phyloP scores from a whole-genome alignment of 2,797 vertebrate species.

The Delichon dasypus region DNA sequence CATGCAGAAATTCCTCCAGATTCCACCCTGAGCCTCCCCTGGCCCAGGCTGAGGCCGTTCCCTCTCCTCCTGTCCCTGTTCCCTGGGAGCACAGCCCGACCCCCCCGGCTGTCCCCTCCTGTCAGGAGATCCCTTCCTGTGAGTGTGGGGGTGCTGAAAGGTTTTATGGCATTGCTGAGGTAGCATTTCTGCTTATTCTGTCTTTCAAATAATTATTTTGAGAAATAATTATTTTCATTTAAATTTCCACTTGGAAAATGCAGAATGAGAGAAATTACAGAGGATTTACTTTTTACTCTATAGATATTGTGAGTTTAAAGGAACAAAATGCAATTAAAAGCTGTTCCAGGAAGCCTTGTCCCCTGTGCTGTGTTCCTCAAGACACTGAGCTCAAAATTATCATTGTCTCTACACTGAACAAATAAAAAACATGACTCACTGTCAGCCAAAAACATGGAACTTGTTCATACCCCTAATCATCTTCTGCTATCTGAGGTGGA shows the following conservation, averaged over 20 bases:
- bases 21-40: background rate
- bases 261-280: background rate
- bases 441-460: background rate
- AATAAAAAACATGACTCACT: background rate
- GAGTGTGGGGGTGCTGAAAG: background rate
- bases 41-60: background rate
- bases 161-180: background rate
- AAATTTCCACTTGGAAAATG: background rate
- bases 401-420: background rate
- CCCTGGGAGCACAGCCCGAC: background rate
- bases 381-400: conserved; percentile 45
- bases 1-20: accelerated
- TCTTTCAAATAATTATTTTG: background rate
- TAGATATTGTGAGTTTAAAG: background rate
- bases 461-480: background rate
- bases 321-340: conserved; percentile 27
- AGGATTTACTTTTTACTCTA: background rate
- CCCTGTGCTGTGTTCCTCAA: background rate
- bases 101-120: background rate
- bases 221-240: background rate
- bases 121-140: background rate
- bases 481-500: background rate
- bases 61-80: background rate
- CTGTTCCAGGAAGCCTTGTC: conserved; percentile 30
- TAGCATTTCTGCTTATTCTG: background rate